A percentile compares a stretch with the other conserved stretches of the same genome.
phyloP scores from a whole-genome alignment of 2,113 vertebrate genomes.

The Corythaeola cristata region DNA sequence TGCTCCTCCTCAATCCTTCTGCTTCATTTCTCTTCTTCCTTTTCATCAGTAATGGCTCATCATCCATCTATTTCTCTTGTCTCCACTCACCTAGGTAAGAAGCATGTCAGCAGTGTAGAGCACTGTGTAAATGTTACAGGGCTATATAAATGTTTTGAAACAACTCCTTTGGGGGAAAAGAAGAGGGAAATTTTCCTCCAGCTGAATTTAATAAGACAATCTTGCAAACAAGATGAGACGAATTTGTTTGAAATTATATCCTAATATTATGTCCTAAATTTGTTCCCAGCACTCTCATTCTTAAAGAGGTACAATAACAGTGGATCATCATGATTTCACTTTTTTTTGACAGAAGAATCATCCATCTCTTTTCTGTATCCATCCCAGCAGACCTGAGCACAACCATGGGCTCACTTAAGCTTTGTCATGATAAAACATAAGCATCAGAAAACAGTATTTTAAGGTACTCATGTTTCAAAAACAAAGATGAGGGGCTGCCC shows the following conservation, averaged over 20 bases:
- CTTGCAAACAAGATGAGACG: neutral
- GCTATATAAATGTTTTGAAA: slow-evolving; percentile 10
- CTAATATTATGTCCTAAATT: neutral
- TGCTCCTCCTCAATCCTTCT: neutral
- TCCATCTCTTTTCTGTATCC: neutral
- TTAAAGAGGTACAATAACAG: neutral
- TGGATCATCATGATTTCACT: neutral
- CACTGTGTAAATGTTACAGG: neutral
- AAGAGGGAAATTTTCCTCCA: neutral
- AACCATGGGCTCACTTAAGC: neutral
- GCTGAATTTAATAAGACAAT: neutral
- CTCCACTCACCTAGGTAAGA: neutral
- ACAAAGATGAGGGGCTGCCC: neutral
- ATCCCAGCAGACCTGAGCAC: neutral
- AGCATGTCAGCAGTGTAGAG: neutral
- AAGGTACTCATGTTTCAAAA: neutral
- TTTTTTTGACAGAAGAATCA: neutral
- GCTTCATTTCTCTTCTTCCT: neutral
- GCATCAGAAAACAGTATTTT: neutral
- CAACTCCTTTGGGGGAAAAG: neutral
- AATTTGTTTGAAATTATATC: neutral
- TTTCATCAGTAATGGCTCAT: neutral
- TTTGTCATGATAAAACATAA: neutral
- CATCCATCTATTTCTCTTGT: neutral
- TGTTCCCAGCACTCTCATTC: neutral